These are phyloP conservation scores for Hyposmocoma kahamanoa DNA, from an alignment of 1,140 invertebrate species.

Conservation along the genomic window DNA sequence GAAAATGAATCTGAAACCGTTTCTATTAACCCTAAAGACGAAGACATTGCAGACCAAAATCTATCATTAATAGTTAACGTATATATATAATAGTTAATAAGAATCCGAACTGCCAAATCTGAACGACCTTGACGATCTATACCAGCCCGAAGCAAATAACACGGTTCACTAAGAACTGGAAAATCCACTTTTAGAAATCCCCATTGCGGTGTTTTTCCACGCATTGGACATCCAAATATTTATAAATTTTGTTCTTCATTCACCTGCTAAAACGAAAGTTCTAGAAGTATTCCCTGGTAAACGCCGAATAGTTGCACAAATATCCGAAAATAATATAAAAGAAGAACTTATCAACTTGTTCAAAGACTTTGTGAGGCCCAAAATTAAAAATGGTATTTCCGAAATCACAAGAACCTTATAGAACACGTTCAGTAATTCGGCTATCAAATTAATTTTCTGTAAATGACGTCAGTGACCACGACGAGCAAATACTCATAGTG, in stretches of 20 bases:
- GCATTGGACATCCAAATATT: not conserved
- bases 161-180: not conserved
- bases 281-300: not conserved
- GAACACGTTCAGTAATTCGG: not conserved
- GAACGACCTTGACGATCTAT: no score
- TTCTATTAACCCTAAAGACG: not conserved
- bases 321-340: not conserved
- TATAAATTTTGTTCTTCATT: not conserved
- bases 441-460: not conserved
- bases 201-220: not conserved
- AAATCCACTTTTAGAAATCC: not conserved
- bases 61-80: not conserved
- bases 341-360: not conserved
- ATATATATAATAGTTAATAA: not conserved
- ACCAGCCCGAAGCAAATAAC: no score
- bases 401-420: not conserved
- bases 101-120: not conserved
- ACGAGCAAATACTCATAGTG: not conserved
- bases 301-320: not conserved
- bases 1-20: not conserved
- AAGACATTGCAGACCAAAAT: no score
- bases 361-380: not conserved
- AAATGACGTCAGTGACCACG: not conserved
- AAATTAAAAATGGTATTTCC: not conserved
- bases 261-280: not conserved